These are phyloP conservation scores for Schizotus pectinicornis DNA, from an alignment of 2,888 invertebrate genomes.

Conservation along the genomic window DNA sequence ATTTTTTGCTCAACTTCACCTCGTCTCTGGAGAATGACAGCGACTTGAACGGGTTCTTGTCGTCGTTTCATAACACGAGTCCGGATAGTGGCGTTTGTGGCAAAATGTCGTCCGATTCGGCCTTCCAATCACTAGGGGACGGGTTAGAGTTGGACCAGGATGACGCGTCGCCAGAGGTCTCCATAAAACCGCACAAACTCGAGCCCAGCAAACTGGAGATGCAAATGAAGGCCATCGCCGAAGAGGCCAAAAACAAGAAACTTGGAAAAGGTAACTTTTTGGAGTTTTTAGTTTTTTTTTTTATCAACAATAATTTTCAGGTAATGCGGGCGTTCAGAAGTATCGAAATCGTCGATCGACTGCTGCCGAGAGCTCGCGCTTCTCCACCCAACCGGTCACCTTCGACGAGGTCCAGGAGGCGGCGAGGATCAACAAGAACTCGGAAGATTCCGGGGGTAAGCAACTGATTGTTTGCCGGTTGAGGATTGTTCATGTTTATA, in stretches of 20 bases:
- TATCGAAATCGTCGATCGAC: conserved; percentile 30
- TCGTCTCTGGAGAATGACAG: conserved; percentile 46
- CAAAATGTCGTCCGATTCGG: conserved; percentile 64
- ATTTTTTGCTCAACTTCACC: conserved; percentile 35
- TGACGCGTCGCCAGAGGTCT: conserved; percentile 39
- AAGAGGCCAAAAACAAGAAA: conserved; percentile 55
- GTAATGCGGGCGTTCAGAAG: conserved; percentile 44
- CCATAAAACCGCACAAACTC: conserved; percentile 26
- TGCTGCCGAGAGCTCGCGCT: conserved; percentile 44
- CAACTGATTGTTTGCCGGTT: conserved; percentile 11
- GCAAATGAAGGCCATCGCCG: conserved; percentile 63
- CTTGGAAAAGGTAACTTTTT: conserved; percentile 58
- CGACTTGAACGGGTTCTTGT: conserved; percentile 44
- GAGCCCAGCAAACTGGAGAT: conserved; percentile 63
- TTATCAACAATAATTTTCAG: conserved; percentile 27
- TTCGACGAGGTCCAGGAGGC: conserved; percentile 67
- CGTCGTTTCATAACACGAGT: conserved; percentile 58
- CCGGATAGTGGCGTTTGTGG: conserved; percentile 63
- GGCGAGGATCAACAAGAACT: conserved; percentile 49
- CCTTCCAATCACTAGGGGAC: conserved; percentile 59
- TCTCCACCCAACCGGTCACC: conserved; percentile 77
- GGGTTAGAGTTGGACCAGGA: conserved; percentile 54
- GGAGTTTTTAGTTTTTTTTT: conserved; percentile 1
- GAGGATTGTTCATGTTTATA: conserved; percentile 11
- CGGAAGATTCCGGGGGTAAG: conserved; percentile 57